Evolutionary conservation across 2,113 vertebrate genomes (phyloP).

Genomic region (Pungitius pungitius): DNA sequence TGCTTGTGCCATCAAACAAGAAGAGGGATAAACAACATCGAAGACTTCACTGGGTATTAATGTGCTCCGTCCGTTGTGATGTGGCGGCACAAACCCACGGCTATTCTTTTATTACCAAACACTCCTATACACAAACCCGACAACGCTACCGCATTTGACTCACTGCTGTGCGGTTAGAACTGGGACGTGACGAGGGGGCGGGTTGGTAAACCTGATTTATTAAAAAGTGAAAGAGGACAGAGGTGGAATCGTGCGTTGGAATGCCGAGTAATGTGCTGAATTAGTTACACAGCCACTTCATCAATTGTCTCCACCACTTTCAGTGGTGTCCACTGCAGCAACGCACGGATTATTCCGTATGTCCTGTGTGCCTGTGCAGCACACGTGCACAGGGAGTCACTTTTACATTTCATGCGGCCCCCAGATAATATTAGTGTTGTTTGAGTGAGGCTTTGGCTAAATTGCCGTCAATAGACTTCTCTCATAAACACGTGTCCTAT

Average conservation of each 20-base stretch:
- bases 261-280: background rate
- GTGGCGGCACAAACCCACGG: slow-evolving; percentile 32
- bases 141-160: background rate
- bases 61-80: slow-evolving; percentile 55
- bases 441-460: background rate
- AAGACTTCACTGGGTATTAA: slow-evolving; percentile 66
- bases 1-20: slow-evolving; percentile 69
- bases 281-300: background rate
- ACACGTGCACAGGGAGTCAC: background rate
- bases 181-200: background rate
- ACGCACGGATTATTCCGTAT: background rate
- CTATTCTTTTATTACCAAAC: slow-evolving; percentile 5
- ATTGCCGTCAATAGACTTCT: background rate
- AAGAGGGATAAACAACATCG: slow-evolving; percentile 62
- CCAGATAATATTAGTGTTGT: background rate
- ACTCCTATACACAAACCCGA: slow-evolving; percentile 11
- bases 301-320: too few relatives aligned
- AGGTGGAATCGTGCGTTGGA: background rate
- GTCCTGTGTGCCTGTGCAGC: background rate
- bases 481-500: background rate
- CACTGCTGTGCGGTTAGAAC: slow-evolving; percentile 8
- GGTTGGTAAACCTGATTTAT: background rate
- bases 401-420: background rate
- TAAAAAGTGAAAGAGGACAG: slow-evolving; percentile 14
- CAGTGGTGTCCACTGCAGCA: background rate